Percentiles rank a stretch among this genome's conserved stretches.
These are phyloP conservation scores for Drosophila anomalipes DNA, from an alignment of 2,888 invertebrate genomes.

Conservation along the genomic window DNA sequence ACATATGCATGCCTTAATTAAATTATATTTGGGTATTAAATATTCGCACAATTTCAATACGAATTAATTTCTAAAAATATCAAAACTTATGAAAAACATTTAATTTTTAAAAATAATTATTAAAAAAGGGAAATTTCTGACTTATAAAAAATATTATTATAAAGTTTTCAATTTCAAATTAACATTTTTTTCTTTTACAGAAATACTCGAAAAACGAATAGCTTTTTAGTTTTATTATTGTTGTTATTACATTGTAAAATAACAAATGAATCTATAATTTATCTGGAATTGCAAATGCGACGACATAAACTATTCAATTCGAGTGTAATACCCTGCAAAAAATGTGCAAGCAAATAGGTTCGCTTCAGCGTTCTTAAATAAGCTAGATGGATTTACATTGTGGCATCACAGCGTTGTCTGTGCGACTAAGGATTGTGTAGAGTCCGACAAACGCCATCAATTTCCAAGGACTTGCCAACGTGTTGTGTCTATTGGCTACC, in stretches of 20 bases:
- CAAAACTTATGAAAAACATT: neutral
- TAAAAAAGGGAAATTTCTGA: neutral
- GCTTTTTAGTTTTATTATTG: neutral
- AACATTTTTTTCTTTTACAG: neutral
- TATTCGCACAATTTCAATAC: slow-evolving; percentile 59
- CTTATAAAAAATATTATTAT: neutral
- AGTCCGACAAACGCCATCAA: slow-evolving; percentile 67
- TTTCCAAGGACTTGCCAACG: slow-evolving; percentile 51
- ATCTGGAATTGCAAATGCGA: neutral
- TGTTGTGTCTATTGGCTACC: slow-evolving; percentile 43
- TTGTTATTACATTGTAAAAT: neutral
- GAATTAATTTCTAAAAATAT: neutral
- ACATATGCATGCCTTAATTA: neutral
- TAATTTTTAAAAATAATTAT: neutral
- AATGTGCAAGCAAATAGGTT: neutral
- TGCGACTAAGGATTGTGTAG: slow-evolving; percentile 53
- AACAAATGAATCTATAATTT: neutral
- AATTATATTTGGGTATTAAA: neutral
- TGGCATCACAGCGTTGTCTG: slow-evolving; percentile 26
- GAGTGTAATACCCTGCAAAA: neutral
- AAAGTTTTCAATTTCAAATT: neutral
- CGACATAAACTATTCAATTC: neutral
- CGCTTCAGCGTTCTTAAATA: slow-evolving; percentile 17
- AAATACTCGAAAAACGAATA: neutral
- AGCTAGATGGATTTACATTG: slow-evolving; percentile 11